A percentile compares a stretch with the other conserved stretches of the same genome.
Evolutionary conservation across 1,140 invertebrate species (phyloP).

Genomic region (Chionoecetes opilio): DNA sequence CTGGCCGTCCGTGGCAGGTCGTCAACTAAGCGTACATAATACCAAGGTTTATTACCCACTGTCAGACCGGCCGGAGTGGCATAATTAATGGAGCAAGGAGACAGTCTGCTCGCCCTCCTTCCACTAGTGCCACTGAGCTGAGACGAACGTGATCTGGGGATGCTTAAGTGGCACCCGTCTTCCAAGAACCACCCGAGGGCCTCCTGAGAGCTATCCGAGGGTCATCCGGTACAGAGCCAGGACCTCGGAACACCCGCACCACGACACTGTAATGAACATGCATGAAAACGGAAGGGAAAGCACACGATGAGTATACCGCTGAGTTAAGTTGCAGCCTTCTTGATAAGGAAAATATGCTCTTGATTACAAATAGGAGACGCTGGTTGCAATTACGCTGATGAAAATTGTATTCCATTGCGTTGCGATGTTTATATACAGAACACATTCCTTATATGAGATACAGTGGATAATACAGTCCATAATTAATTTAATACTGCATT

Average conservation of each 20-base stretch:
- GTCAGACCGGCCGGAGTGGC: conserved; percentile 41
- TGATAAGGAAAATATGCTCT: neutral
- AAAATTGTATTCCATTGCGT: neutral
- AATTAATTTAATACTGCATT: too few relatives aligned
- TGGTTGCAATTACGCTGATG: too few relatives aligned
- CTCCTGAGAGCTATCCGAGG: neutral
- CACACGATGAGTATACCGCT: neutral
- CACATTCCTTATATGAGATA: too few relatives aligned
- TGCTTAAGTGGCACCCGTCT: neutral
- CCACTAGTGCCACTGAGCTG: conserved; percentile 22
- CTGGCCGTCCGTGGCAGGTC: neutral
- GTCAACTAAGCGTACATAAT: conserved; percentile 38
- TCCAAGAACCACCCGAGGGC: neutral
- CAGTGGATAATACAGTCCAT: too few relatives aligned
- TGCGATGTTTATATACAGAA: too few relatives aligned
- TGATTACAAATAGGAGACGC: neutral
- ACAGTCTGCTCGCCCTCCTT: conserved; percentile 9
- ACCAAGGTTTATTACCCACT: conserved; percentile 56
- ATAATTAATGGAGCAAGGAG: conserved; percentile 42
- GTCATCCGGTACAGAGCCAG: too few relatives aligned
- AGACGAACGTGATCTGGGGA: neutral
- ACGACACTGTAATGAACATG: neutral
- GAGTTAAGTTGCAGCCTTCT: neutral
- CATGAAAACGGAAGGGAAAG: neutral
- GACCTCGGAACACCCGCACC: neutral